Conservation (phyloP, 2,113 vertebrate species). For the Tinamus guttatus region DNA sequence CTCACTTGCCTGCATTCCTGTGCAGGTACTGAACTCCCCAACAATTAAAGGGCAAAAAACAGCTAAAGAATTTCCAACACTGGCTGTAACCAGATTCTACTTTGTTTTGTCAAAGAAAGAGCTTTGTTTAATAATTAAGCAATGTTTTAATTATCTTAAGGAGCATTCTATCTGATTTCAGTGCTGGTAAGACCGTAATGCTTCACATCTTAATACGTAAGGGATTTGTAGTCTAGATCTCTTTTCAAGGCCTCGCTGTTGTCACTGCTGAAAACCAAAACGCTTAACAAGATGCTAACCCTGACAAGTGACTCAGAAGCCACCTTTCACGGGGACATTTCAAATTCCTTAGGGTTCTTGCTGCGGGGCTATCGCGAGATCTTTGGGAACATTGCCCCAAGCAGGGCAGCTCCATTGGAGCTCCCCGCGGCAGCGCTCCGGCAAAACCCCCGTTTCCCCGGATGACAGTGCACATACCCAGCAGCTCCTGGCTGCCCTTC, state of each 20-base stretch:
- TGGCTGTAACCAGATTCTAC: slow-evolving; percentile 21
- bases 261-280: neutral
- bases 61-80: neutral
- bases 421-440: fast-evolving
- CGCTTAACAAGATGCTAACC: neutral
- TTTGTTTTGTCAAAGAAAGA: too few relatives aligned
- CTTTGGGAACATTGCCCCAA: neutral
- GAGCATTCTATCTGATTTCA: slow-evolving; percentile 13
- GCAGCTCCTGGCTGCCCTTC: slow-evolving; percentile 6
- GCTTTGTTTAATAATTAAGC: slow-evolving; percentile 65
- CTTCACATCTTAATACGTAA: slow-evolving; percentile 19
- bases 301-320: neutral
- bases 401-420: neutral
- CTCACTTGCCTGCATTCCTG: neutral
- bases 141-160: slow-evolving; percentile 38
- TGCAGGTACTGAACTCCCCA: neutral
- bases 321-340: neutral
- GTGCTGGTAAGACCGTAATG: slow-evolving; percentile 10
- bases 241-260: neutral
- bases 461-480: neutral
- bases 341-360: neutral
- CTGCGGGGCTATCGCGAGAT: neutral
- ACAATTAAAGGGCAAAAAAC: neutral
- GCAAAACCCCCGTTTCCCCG: neutral
- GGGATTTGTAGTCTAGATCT: slow-evolving; percentile 10